Percentiles rank a stretch among this genome's conserved stretches.
These are phyloP conservation scores for Ardeotis arabs DNA, from an alignment of 2,113 vertebrate species.

Conservation along the genomic window DNA sequence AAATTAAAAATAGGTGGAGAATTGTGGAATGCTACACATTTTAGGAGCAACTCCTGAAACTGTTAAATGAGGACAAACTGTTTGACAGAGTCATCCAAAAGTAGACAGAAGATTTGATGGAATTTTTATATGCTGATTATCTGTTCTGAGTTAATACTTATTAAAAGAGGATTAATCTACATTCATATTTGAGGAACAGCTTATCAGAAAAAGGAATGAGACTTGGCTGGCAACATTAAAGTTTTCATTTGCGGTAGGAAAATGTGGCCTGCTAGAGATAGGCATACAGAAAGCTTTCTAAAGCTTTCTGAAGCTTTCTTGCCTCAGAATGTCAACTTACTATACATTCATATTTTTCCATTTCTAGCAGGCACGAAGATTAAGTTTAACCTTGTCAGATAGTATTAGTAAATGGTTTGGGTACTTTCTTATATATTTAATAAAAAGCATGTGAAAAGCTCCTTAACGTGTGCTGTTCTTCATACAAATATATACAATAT, in stretches of 20 bases:
- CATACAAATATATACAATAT: slow-evolving; percentile 33
- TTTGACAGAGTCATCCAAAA: slow-evolving; percentile 68
- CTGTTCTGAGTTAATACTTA: slow-evolving; percentile 83
- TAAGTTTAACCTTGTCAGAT: slow-evolving; percentile 68
- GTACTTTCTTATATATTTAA: slow-evolving; percentile 33
- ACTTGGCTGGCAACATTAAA: slow-evolving; percentile 82
- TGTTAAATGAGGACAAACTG: slow-evolving; percentile 72
- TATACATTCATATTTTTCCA: slow-evolving; percentile 20
- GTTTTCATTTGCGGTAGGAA: slow-evolving; percentile 78
- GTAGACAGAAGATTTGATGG: slow-evolving; percentile 81
- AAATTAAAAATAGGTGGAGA: slow-evolving; percentile 43
- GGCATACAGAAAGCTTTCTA: slow-evolving; percentile 68
- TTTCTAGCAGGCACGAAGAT: slow-evolving; percentile 54
- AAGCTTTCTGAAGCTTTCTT: slow-evolving; percentile 63
- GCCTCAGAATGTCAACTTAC: slow-evolving; percentile 67
- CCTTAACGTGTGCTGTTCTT: not conserved
- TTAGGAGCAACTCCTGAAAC: slow-evolving; percentile 69
- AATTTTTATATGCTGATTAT: slow-evolving; percentile 87
- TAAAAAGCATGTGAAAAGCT: slow-evolving; percentile 46
- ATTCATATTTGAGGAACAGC: slow-evolving; percentile 84
- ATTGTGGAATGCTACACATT: slow-evolving; percentile 61
- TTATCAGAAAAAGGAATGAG: slow-evolving; percentile 81
- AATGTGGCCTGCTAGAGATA: slow-evolving; percentile 88
- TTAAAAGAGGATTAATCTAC: slow-evolving; percentile 90
- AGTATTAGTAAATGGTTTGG: slow-evolving; percentile 59